A percentile compares a stretch with the other conserved stretches of the same genome.
Conservation (phyloP, 2,797 vertebrate species). For the Lepilemur ruficaudatus region DNA sequence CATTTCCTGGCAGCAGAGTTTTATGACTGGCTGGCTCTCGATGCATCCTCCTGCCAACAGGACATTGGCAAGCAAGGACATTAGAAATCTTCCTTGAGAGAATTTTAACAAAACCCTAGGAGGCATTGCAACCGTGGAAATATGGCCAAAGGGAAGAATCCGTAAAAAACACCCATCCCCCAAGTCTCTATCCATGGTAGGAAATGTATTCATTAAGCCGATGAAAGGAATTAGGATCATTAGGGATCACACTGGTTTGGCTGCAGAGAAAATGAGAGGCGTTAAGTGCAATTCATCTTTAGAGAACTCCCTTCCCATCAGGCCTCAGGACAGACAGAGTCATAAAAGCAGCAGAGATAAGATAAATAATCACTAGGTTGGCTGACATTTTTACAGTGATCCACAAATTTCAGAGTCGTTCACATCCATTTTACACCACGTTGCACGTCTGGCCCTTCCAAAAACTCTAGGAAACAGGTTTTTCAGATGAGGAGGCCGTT, state of each 20-base stretch:
- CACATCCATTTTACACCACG: neutral
- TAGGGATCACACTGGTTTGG: slow-evolving; percentile 57
- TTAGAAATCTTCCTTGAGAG: slow-evolving; percentile 64
- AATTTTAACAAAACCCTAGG: slow-evolving; percentile 42
- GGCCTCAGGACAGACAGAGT: neutral
- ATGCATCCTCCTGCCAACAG: slow-evolving; percentile 9
- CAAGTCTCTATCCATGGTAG: slow-evolving; percentile 30
- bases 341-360: slow-evolving; percentile 51
- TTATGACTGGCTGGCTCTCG: slow-evolving; percentile 10
- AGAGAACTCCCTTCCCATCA: slow-evolving; percentile 48
- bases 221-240: slow-evolving; percentile 59
- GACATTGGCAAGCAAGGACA: neutral
- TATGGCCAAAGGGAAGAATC: slow-evolving; percentile 43
- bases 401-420: slow-evolving; percentile 42
- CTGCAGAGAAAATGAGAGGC: slow-evolving; percentile 38
- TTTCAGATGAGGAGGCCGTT: neutral
- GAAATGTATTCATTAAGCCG: slow-evolving; percentile 52
- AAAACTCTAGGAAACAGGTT: neutral
- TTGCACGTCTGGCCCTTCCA: neutral
- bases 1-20: slow-evolving; percentile 34
- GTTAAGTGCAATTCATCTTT: slow-evolving; percentile 59
- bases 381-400: slow-evolving; percentile 54
- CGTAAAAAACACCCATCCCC: slow-evolving; percentile 25
- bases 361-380: slow-evolving; percentile 46
- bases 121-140: slow-evolving; percentile 54